Percentiles rank a stretch among this genome's conserved stretches.
Evolutionary conservation across 1,140 invertebrate genomes (phyloP).

Genomic region (Grapholita molesta): DNA sequence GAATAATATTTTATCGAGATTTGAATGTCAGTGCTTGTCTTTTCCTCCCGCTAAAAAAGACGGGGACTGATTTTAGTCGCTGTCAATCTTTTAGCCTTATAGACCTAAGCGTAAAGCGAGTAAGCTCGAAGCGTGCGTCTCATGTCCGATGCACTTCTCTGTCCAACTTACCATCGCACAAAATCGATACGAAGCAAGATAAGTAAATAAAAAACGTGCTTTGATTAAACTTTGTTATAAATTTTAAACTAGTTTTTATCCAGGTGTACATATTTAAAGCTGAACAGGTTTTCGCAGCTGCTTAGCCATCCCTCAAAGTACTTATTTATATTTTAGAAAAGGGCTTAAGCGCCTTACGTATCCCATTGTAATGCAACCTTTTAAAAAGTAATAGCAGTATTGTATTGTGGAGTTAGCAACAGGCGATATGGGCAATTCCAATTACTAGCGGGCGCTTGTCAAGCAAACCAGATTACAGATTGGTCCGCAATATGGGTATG

Average conservation of each 20-base stretch:
- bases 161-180: too few species aligned
- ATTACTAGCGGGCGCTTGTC: background rate
- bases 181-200: too few species aligned
- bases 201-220: background rate
- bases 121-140: too few species aligned
- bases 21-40: too few species aligned
- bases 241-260: background rate
- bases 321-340: background rate
- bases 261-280: background rate
- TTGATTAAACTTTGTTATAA: background rate
- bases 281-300: conserved; percentile 1
- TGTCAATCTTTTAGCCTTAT: too few species aligned
- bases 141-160: too few species aligned
- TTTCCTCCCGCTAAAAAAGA: too few species aligned
- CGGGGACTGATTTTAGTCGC: too few species aligned
- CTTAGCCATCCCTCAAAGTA: background rate
- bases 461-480: background rate
- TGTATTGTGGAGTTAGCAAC: background rate
- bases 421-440: background rate
- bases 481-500: background rate
- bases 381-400: background rate
- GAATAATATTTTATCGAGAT: too few species aligned
- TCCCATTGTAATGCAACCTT: background rate
- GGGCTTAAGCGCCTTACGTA: background rate
- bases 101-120: too few species aligned